These are phyloP conservation scores for Streblospio benedicti DNA, from an alignment of 1,140 invertebrate species.

Conservation along the genomic window DNA sequence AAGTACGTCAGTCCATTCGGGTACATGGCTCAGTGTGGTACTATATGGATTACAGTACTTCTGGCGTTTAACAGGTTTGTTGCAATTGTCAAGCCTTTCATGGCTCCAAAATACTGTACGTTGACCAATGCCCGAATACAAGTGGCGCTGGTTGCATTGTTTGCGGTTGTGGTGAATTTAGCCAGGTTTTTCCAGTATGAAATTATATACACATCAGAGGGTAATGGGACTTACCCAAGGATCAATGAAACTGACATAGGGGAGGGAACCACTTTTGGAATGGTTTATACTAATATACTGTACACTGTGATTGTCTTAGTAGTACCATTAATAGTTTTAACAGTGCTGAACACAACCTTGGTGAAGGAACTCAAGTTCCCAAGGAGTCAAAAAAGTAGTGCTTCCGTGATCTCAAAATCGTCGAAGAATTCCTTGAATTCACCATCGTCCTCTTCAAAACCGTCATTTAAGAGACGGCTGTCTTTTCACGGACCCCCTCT, in stretches of 20 bases:
- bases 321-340: slow-evolving; percentile 13
- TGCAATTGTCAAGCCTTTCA: slow-evolving; percentile 17
- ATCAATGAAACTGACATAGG: slow-evolving; percentile 6
- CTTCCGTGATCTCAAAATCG: not conserved
- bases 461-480: too few relatives aligned
- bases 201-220: not conserved
- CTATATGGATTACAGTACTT: slow-evolving; percentile 18
- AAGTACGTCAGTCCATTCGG: slow-evolving; percentile 12
- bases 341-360: slow-evolving; percentile 9
- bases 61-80: slow-evolving; percentile 15
- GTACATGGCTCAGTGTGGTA: slow-evolving; percentile 10
- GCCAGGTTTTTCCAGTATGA: slow-evolving; percentile 17
- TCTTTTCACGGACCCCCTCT: not conserved
- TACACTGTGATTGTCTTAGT: slow-evolving; percentile 13
- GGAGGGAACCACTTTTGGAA: not conserved
- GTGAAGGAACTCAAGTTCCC: slow-evolving; percentile 3
- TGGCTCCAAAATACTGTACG: slow-evolving; percentile 4
- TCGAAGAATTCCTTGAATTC: too few relatives aligned
- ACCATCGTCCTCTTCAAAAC: too few relatives aligned
- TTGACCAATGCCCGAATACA: slow-evolving; percentile 14
- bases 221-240: not conserved
- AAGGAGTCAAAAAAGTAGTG: slow-evolving; percentile 3
- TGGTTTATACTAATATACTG: slow-evolving; percentile 11
- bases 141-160: slow-evolving; percentile 4
- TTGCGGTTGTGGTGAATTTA: slow-evolving; percentile 11